Evolutionary conservation across 2,113 vertebrate species (phyloP).

Genomic region (Entelurus aequoreus): DNA sequence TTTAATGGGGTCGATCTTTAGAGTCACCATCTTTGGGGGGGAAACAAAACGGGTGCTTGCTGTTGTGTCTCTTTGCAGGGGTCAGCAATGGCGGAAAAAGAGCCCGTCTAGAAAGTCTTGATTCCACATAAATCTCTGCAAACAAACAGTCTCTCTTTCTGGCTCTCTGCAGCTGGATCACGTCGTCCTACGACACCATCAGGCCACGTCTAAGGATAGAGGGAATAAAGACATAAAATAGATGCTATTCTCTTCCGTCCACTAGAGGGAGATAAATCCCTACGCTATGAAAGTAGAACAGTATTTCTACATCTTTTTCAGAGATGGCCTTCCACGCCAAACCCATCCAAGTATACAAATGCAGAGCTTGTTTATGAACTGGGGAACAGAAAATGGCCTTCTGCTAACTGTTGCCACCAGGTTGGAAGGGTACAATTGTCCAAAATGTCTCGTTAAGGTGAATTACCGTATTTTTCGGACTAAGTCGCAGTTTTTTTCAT

Average conservation of each 20-base stretch:
- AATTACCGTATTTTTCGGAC: no score
- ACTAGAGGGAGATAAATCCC: background rate
- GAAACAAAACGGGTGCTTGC: slow-evolving; percentile 7
- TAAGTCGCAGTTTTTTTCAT: no score
- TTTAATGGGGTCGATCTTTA: slow-evolving; percentile 33
- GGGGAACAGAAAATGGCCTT: no score
- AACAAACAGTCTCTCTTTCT: slow-evolving; percentile 15
- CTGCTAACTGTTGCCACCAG: no score
- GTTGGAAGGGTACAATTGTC: no score
- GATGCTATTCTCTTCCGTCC: no score
- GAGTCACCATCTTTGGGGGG: slow-evolving; percentile 36
- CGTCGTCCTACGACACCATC: slow-evolving; percentile 58
- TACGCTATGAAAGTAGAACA: no score
- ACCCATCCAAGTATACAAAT: no score
- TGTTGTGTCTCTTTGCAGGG: slow-evolving; percentile 9
- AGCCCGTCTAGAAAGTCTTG: slow-evolving; percentile 24
- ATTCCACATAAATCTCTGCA: slow-evolving; percentile 22
- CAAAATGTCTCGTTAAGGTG: no score
- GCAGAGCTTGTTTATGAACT: no score
- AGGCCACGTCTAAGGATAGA: slow-evolving; percentile 79
- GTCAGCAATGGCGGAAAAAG: slow-evolving; percentile 5
- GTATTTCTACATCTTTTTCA: no score
- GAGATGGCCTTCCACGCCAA: no score
- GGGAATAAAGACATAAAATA: background rate
- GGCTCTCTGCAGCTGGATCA: slow-evolving; percentile 44